Evolutionary conservation across 2,113 vertebrate genomes (phyloP).

Genomic region (Bubo blakistoni): DNA sequence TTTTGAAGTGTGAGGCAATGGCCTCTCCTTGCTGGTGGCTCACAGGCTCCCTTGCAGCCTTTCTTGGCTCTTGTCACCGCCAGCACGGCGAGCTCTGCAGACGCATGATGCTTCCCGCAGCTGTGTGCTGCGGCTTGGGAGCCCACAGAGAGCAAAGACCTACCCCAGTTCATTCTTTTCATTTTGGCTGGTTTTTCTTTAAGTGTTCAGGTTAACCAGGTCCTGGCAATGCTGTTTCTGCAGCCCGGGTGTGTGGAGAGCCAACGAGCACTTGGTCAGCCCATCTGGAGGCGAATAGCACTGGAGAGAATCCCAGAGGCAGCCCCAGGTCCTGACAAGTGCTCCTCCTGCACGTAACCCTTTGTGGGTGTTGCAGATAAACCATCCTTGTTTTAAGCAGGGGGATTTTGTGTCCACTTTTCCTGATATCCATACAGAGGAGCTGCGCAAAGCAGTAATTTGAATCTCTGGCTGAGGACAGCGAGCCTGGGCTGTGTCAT

Average conservation of each 20-base stretch:
- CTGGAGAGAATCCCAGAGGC: slow-evolving; percentile 39
- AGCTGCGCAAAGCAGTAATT: neutral
- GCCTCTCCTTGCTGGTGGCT: neutral
- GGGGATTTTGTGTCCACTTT: neutral
- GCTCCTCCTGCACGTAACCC: neutral
- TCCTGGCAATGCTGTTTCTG: neutral
- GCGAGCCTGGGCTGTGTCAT: neutral
- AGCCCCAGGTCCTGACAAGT: neutral
- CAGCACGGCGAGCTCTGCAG: neutral
- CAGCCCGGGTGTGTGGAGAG: neutral
- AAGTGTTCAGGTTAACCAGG: neutral
- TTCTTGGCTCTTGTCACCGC: neutral
- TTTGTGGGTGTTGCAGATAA: neutral
- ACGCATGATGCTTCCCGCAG: fast-evolving
- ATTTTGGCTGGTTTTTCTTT: neutral
- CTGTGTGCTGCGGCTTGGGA: neutral
- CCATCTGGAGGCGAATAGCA: neutral
- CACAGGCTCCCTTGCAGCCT: neutral
- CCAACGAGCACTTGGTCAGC: neutral
- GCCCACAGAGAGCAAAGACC: neutral
- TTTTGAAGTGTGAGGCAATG: neutral
- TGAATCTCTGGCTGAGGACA: neutral
- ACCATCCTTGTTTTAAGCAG: neutral
- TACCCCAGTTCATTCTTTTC: neutral
- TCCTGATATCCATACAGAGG: neutral